phyloP scores from a whole-genome alignment of 1,140 invertebrate species.

The Aradophagus sp. region DNA sequence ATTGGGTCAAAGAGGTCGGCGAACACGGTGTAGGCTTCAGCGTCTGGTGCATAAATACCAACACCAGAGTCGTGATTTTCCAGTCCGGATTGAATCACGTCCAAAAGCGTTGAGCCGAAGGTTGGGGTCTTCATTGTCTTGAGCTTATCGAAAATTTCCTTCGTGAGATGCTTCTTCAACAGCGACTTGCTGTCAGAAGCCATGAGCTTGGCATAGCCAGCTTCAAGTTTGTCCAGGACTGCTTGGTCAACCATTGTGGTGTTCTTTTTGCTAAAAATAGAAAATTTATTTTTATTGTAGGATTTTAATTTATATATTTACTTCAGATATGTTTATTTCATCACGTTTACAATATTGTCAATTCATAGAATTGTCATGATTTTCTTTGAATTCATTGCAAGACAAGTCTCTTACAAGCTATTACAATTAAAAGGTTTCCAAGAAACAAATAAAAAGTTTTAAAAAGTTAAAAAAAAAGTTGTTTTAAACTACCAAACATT shows the following conservation, averaged over 20 bases:
- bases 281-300: no score
- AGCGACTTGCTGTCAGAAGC: conserved; percentile 94
- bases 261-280: conserved; percentile 78
- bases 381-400: no score
- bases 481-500: no score
- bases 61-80: conserved; percentile 93
- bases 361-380: no score
- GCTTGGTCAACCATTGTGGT: conserved; percentile 91
- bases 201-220: conserved; percentile 90
- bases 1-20: conserved; percentile 95
- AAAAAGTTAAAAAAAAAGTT: no score
- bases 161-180: conserved; percentile 94
- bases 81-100: conserved; percentile 93
- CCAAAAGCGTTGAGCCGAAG: conserved; percentile 91
- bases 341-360: no score
- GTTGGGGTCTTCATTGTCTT: conserved; percentile 91
- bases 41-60: conserved; percentile 96
- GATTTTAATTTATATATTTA: no score
- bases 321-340: no score
- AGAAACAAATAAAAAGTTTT: no score
- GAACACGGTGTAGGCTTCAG: conserved; percentile 93
- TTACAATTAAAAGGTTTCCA: no score
- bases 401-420: no score
- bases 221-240: conserved; percentile 91
- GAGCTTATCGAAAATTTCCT: conserved; percentile 91